Base-by-base conservation (phyloP, 1,140 invertebrate species). In the Steinernema khuongi region DNA sequence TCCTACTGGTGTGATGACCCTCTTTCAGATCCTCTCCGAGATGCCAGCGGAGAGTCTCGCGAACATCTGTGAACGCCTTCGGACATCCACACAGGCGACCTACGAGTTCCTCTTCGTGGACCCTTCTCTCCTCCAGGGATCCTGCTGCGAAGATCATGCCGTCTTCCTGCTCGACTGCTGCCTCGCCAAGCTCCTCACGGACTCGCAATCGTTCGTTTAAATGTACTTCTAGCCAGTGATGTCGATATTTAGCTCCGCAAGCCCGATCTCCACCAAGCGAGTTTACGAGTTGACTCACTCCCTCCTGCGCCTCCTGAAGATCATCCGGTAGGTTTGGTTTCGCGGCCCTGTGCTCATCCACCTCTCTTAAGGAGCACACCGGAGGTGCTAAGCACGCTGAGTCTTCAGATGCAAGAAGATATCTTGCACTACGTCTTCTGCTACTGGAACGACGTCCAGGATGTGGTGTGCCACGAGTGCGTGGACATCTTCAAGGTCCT, bases 391-490 rank as follows among this genome's bases (percentile, higher is more conserved):
- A 60, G 50, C 50, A 22, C 50, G 4, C 50, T 60, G 7, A 60
- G 50, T 4, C 7, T n/a, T 22, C 4, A 7, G 50, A 22, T n/a
- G 4, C 14, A 60, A 17, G 1, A 1, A 44, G 1, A 18, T 1
- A 72, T 75, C 33, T 32, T 70, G 18, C 7, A 73, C 0, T 70
- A 69, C 33, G 68, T 75, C 19, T 22, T 66, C n/a, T 33, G 50
- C 17, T 36, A 30, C 1, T 75, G 74, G 74, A 70, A 75, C 26
- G 67, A 31, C n/a, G 26, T 67, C 19, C 31, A 67, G 18, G 74
- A 72, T 50, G 29, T 50, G 18, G 68, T 75, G 14, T 75, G 74
- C 50, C 60, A 75, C 43, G 70, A 75, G n/a, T 29, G 60, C 11
- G 33, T 72, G 30, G 70, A 72, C 28, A 36, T 44, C 1, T 75